Evolutionary conservation across 1,140 invertebrate genomes (phyloP).

Genomic region (Drosophila oshimai): DNA sequence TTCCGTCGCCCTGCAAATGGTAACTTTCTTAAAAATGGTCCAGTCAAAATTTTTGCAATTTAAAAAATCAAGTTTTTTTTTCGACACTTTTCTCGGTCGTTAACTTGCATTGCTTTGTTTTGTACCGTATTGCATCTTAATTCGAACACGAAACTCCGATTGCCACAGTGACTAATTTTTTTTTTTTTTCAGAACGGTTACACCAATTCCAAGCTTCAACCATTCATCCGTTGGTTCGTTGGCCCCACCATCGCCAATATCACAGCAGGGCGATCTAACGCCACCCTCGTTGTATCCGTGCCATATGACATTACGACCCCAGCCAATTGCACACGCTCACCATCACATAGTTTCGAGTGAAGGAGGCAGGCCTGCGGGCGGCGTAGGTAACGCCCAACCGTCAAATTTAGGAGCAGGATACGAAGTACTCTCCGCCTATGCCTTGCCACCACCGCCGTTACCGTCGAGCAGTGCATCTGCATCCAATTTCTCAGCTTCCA

Average conservation of each 20-base stretch:
- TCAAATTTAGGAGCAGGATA: slow-evolving; percentile 36
- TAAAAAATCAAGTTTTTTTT: too few species aligned
- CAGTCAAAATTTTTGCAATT: too few species aligned
- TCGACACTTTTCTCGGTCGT: too few species aligned
- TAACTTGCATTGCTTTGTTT: too few species aligned
- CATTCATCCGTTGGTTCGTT: slow-evolving; percentile 63
- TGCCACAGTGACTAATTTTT: too few species aligned
- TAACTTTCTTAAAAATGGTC: too few species aligned
- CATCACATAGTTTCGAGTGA: slow-evolving; percentile 40
- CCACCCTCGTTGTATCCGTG: slow-evolving; percentile 78
- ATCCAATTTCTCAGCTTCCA: slow-evolving; percentile 9
- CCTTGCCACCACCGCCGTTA: slow-evolving; percentile 44
- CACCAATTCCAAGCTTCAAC: slow-evolving; percentile 65
- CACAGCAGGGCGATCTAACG: slow-evolving; percentile 72
- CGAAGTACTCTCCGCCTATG: slow-evolving; percentile 50
- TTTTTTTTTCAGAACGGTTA: slow-evolving; percentile 46
- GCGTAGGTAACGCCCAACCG: slow-evolving; percentile 5
- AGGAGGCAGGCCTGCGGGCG: neutral
- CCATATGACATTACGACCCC: slow-evolving; percentile 68
- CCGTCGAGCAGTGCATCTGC: slow-evolving; percentile 3
- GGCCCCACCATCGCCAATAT: slow-evolving; percentile 60
- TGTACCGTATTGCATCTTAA: too few species aligned
- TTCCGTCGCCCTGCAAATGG: too few species aligned
- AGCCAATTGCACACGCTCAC: slow-evolving; percentile 28
- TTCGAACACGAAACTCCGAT: too few species aligned